These are phyloP conservation scores for Anagyrus pseudococci DNA, from an alignment of 2,888 invertebrate genomes.

Conservation along the genomic window DNA sequence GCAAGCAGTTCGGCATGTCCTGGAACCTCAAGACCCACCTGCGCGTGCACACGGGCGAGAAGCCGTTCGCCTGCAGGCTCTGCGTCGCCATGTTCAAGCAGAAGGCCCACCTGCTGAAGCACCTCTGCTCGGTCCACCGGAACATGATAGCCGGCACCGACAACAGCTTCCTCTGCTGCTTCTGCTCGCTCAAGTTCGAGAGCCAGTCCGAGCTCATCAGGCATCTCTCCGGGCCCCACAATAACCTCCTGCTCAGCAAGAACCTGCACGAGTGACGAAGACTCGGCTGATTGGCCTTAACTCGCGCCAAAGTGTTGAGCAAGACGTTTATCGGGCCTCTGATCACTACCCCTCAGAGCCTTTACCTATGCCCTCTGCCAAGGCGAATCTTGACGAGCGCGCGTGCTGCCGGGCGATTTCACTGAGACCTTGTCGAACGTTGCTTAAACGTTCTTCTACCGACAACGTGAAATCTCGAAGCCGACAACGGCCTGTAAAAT, in stretches of 20 bases:
- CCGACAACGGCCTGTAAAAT: no score
- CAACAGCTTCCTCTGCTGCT: conserved; percentile 83
- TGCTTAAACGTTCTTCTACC: no score
- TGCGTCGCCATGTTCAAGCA: conserved; percentile 93
- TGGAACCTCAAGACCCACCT: conserved; percentile 91
- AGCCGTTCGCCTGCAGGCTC: conserved; percentile 86
- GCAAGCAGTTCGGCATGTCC: conserved; percentile 91
- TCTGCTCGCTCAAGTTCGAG: conserved; percentile 85
- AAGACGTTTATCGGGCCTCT: no score
- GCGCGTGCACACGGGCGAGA: conserved; percentile 87
- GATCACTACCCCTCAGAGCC: no score
- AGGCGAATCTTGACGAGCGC: no score
- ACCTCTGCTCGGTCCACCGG: conserved; percentile 87
- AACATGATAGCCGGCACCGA: conserved; percentile 86
- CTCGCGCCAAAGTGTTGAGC: no score
- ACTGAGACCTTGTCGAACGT: no score
- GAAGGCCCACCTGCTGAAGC: conserved; percentile 86
- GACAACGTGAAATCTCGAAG: no score
- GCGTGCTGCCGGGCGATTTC: no score
- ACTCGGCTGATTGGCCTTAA: conserved; percentile 27
- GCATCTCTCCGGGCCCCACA: conserved; percentile 87
- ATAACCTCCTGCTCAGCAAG: conserved; percentile 85
- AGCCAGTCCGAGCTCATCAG: conserved; percentile 85
- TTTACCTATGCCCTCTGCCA: no score
- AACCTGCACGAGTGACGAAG: conserved; percentile 74